Percentiles rank a stretch among this genome's conserved stretches.
phyloP scores from a whole-genome alignment of 2,113 vertebrate species.

The Baryphthengus martii region DNA sequence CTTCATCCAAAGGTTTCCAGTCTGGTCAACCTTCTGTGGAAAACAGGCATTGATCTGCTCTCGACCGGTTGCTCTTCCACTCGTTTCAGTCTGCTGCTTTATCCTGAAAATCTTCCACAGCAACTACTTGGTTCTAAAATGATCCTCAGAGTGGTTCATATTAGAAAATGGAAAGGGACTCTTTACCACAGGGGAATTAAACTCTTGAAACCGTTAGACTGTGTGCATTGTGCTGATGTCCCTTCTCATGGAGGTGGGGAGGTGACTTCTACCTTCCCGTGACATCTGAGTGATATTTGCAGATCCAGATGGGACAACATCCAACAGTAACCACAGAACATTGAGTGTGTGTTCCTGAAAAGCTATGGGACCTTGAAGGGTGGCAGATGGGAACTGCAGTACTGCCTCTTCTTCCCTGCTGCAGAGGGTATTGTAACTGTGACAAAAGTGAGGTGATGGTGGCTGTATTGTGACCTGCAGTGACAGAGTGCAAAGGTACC shows the following conservation, averaged over 20 bases:
- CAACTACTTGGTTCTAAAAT: background rate
- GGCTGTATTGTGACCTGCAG: background rate
- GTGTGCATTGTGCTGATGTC: background rate
- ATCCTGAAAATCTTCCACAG: background rate
- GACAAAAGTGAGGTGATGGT: background rate
- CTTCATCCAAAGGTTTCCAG: rapidly evolving
- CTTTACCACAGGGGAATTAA: background rate
- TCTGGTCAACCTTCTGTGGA: background rate
- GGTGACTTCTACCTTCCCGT: background rate
- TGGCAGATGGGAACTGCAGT: background rate
- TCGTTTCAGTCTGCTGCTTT: background rate
- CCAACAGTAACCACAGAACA: background rate
- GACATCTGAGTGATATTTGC: background rate
- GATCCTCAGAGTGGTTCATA: background rate
- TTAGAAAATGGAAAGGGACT: background rate
- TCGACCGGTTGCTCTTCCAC: background rate
- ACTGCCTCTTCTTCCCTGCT: background rate
- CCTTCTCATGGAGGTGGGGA: background rate
- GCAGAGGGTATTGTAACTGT: background rate
- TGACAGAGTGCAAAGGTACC: background rate
- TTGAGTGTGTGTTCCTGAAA: background rate
- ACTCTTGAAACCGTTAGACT: background rate
- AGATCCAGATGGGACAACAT: background rate
- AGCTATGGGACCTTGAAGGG: background rate
- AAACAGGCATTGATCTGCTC: background rate